Evolutionary conservation across 2,888 invertebrate genomes (phyloP), one percentile per base, ranked within the genome.

Genomic region (Mesoligia furuncula): DNA sequence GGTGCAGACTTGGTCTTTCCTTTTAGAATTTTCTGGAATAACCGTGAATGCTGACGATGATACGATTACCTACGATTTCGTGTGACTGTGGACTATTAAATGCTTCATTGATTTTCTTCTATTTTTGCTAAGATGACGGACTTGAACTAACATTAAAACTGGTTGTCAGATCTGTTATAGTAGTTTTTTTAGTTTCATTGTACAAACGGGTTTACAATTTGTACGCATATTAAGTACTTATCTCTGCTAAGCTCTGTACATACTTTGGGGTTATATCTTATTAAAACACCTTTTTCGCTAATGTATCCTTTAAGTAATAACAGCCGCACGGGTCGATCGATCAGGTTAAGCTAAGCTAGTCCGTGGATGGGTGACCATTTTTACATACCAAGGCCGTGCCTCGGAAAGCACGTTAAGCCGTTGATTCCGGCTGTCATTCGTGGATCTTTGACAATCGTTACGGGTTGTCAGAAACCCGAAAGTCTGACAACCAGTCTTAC

Each of bases 31-130:
- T 79, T 77, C 70, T 79, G 15, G 39, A 59, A 74, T 69, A 64
- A 78, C 66, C 68, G 70, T 81, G 83, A 79, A 86, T 80, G 81
- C 74, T 75, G 79, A 79, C 79, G n/a, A n/a, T n/a, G n/a, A 20
- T 61, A 31, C 61, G 80, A 77, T 71, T 51, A 68, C 31, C 31
- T 51, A n/a, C 17, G 36, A 73, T 89, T 89, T 90, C 90, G 92
- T 92, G 90, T 83, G 77, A 90, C 91, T 92, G 90, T 83, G 76
- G 90, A 89, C 90, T 94, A 92, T 91, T 93, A 93, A 94, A 93
- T 88, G 92, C 91, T 91, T 93, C 91, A 93, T 93, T 93, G 93
- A 92, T 91, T 93, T 90, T 88, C 85, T 82, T 68, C 72, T 75
- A 75, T 75, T 77, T 88, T 89, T 89, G 27, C 15, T 61, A 85